Evolutionary conservation across 2,113 vertebrate genomes (phyloP), one percentile per base, ranked within the genome.

Genomic region (Clarias magur): DNA sequence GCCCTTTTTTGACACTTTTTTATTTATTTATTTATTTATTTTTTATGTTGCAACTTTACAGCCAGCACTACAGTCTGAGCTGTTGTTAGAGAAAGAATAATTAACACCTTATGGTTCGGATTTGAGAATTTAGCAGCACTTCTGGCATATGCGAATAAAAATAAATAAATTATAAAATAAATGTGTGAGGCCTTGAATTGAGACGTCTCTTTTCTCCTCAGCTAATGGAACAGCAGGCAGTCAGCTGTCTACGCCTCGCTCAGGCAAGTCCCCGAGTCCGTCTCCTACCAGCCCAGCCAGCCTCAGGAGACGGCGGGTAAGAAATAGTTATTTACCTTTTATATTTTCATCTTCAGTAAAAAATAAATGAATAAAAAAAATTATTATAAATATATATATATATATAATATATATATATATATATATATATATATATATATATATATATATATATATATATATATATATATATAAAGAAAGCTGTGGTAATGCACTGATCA

Each of bases 211-310:
- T 42, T 6, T 84, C 12, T 84, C 92, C 88, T 87, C 89, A 99
- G 98, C 97, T 87, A 99, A 99, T 93, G 98, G 98, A 91, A 99
- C 97, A 72, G 97, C 97, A 90, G 97, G 98, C 87, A 99, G 98
- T 92, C 98, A 98, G 93, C 96, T 99, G 85, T 99, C 98, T 56
- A 99, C 98, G 86, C 98, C 98, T 60, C 96, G 97, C 27, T 99
- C 98, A 82, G 97, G 97, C 91, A 99, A 99, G 92, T 99, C 98
- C 86, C 97, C 97, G 81, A 98, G 97, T 87, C 98, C 97, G 6
- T 98, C 98, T 89, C 96, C 98, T 85, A 99, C 98, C 92, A 99
- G 98, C 93, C 98, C 98, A 12, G 97, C 97, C 89, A 99, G 98
- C 91, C 96, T 98, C 89, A 93, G 97, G 91, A 97, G 96, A 95